These are phyloP conservation scores for Escarpia spicata DNA, from an alignment of 2,888 invertebrate genomes.

Conservation along the genomic window DNA sequence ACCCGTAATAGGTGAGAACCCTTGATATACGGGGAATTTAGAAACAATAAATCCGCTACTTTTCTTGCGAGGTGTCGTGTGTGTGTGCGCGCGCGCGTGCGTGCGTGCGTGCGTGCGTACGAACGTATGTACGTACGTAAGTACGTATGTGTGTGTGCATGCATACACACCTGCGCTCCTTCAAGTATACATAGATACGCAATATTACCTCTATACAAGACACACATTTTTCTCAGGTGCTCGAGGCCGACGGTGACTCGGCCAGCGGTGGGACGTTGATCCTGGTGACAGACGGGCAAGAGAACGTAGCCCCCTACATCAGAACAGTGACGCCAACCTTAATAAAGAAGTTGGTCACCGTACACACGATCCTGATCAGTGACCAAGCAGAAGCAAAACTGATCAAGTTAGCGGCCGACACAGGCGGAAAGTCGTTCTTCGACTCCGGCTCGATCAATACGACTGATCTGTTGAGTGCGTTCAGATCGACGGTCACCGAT, in stretches of 20 bases:
- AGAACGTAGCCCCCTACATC: not conserved
- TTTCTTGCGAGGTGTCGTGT: too few relatives aligned
- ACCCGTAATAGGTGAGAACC: too few relatives aligned
- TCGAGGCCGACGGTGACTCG: not conserved
- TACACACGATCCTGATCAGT: not conserved
- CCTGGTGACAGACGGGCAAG: not conserved
- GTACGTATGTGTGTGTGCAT: too few relatives aligned
- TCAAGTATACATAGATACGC: too few relatives aligned
- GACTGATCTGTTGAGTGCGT: not conserved
- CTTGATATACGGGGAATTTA: too few relatives aligned
- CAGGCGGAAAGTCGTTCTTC: not conserved
- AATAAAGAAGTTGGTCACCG: not conserved
- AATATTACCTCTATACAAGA: too few relatives aligned
- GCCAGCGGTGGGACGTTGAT: not conserved
- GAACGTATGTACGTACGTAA: too few relatives aligned
- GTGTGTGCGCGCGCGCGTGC: too few relatives aligned
- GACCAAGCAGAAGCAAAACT: not conserved
- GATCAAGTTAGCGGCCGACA: not conserved
- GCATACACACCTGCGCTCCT: too few relatives aligned
- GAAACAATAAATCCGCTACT: too few relatives aligned
- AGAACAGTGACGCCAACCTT: not conserved
- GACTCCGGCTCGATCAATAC: not conserved
- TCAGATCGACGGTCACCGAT: not conserved
- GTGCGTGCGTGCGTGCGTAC: too few relatives aligned
- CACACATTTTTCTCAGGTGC: not conserved